These are phyloP conservation scores for Dastarcus helophoroides DNA, from an alignment of 2,888 invertebrate species.

Conservation along the genomic window DNA sequence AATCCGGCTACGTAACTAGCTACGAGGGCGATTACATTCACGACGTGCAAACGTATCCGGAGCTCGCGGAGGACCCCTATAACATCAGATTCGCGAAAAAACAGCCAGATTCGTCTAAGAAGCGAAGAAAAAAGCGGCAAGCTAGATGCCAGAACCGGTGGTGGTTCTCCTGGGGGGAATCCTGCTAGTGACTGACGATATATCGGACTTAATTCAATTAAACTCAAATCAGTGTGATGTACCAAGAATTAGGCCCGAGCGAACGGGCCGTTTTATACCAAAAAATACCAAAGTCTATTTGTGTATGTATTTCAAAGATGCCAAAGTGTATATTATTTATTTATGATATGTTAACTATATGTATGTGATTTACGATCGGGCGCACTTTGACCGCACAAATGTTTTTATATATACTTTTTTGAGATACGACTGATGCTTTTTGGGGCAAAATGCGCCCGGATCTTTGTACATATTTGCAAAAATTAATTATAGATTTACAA, in stretches of 20 bases:
- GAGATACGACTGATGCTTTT: constrained; percentile 30
- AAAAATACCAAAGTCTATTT: constrained; percentile 52
- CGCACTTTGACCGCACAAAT: constrained; percentile 18
- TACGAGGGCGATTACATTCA: constrained; percentile 89
- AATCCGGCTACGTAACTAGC: constrained; percentile 69
- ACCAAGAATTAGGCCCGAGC: constrained; percentile 33
- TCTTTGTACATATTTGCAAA: constrained; percentile 27
- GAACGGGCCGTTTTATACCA: constrained; percentile 40
- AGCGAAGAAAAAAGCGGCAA: constrained; percentile 60
- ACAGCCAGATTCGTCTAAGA: constrained; percentile 58
- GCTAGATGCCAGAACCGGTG: constrained; percentile 31
- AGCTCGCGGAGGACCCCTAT: constrained; percentile 91
- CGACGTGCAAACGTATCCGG: constrained; percentile 80
- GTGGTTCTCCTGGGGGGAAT: constrained; percentile 40
- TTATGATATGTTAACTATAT: constrained; percentile 39
- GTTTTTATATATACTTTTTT: constrained; percentile 18
- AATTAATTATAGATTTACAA: constrained; percentile 12
- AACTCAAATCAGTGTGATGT: constrained; percentile 39
- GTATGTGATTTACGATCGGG: constrained; percentile 35
- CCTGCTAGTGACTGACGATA: constrained; percentile 30
- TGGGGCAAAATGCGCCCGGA: constrained; percentile 20
- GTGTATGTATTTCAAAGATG: constrained; percentile 51
- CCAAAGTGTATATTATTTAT: constrained; percentile 44
- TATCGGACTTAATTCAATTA: constrained; percentile 36
- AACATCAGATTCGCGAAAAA: constrained; percentile 84